Conservation (phyloP, 2,113 vertebrate species). For the Antechinus flavipes region DNA sequence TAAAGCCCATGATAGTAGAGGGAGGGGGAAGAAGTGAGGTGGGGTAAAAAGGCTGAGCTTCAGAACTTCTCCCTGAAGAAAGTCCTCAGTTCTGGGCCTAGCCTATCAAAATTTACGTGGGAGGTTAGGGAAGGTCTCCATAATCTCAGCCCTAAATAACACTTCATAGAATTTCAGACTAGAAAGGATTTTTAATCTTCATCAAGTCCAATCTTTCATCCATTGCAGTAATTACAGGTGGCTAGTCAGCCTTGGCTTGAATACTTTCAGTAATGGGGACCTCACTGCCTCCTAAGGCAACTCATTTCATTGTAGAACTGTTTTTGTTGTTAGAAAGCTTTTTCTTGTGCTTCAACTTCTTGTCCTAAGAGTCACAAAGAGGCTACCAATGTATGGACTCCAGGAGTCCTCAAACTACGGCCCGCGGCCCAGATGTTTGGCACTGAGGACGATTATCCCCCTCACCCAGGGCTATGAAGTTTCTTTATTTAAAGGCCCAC, state of each 20-base stretch:
- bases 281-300: not conserved
- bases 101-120: not conserved
- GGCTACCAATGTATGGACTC: not conserved
- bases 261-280: not conserved
- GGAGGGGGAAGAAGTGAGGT: not conserved
- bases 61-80: not conserved
- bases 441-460: too few species aligned
- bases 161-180: not conserved
- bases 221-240: not conserved
- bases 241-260: rapidly evolving
- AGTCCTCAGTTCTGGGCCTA: not conserved
- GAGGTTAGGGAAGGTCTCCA: not conserved
- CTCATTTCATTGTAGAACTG: not conserved
- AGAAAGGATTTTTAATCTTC: not conserved
- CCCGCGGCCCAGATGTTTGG: too few species aligned
- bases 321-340: not conserved
- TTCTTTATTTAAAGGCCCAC: too few species aligned
- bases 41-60: not conserved
- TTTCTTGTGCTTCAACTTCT: not conserved
- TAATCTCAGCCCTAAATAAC: not conserved
- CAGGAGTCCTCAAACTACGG: too few species aligned
- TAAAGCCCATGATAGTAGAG: not conserved
- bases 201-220: not conserved
- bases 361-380: not conserved
- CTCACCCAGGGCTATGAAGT: too few species aligned